A percentile compares a stretch with the other conserved stretches of the same genome.
These are phyloP conservation scores for Callospermophilus lateralis DNA, from an alignment of 2,113 vertebrate species.

Conservation along the genomic window DNA sequence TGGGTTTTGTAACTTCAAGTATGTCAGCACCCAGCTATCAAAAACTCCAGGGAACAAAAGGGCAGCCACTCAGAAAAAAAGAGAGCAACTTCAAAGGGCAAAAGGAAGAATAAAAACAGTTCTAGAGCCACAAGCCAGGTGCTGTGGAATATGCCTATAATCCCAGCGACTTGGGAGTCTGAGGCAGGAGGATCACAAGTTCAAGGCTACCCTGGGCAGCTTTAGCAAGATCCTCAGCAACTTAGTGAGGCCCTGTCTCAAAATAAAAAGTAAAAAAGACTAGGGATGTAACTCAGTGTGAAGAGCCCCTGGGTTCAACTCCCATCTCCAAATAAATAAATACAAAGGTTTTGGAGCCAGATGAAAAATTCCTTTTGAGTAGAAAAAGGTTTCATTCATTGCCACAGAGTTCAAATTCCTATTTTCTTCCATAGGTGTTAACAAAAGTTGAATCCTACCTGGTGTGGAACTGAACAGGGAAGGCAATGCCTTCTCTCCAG, in stretches of 20 bases:
- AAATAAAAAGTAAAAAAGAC: too few relatives aligned
- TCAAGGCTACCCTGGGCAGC: too few relatives aligned
- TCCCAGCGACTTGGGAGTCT: too few relatives aligned
- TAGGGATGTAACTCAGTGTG: too few relatives aligned
- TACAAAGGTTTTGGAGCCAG: not conserved
- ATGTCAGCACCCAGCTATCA: not conserved
- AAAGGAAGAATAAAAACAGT: not conserved
- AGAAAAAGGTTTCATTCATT: slow-evolving; percentile 1
- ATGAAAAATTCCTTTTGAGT: not conserved
- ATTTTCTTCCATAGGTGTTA: not conserved
- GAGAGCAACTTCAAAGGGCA: not conserved
- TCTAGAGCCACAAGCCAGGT: not conserved
- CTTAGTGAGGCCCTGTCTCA: too few relatives aligned
- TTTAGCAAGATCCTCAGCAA: too few relatives aligned
- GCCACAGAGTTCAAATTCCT: not conserved
- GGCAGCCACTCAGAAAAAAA: not conserved
- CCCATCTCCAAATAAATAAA: not conserved
- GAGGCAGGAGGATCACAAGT: too few relatives aligned
- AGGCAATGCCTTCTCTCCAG: not conserved
- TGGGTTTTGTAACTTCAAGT: not conserved
- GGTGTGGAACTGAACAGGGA: not conserved
- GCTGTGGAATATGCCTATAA: too few relatives aligned
- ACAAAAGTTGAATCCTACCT: not conserved
- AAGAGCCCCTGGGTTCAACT: too few relatives aligned
- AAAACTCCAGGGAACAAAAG: not conserved